phyloP scores from a whole-genome alignment of 64 coral and sea anemone genomes.

The Pocillopora damicornis region DNA sequence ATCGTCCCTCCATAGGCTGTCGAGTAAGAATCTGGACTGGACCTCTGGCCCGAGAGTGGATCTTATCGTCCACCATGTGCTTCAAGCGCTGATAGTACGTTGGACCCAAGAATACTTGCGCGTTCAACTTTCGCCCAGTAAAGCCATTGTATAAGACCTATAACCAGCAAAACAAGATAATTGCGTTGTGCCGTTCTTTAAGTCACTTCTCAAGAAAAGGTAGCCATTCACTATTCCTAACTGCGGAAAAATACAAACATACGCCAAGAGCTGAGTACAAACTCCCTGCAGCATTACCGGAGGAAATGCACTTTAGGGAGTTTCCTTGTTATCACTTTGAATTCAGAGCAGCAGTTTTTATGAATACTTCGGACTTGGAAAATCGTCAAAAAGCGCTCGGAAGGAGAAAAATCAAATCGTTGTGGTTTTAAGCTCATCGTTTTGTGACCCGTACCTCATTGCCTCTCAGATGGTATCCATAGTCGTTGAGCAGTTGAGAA shows the following conservation, averaged over 20 bases:
- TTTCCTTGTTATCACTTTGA: no score
- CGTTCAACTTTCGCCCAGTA: slow-evolving; percentile 85
- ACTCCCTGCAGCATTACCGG: no score
- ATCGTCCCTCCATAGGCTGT: slow-evolving; percentile 89
- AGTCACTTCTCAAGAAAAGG: background rate
- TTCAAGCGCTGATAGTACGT: slow-evolving; percentile 98
- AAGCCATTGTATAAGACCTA: slow-evolving; percentile 98
- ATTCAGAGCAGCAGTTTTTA: no score
- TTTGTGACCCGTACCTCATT: slow-evolving; percentile 67
- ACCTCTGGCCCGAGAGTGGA: slow-evolving; percentile 92
- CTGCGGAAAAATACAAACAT: no score
- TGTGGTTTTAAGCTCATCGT: background rate
- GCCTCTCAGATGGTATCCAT: slow-evolving; percentile 93
- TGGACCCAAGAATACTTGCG: slow-evolving; percentile 95
- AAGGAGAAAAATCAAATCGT: background rate
- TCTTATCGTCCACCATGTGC: slow-evolving; percentile 99
- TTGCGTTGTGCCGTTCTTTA: background rate
- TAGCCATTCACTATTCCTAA: no score
- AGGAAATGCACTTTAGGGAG: no score
- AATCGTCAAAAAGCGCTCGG: no score
- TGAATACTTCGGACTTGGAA: no score
- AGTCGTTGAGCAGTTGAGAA: slow-evolving; percentile 90
- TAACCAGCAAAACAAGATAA: background rate
- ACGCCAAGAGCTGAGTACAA: no score
- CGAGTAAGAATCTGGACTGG: slow-evolving; percentile 91